Conservation (phyloP, 2,113 vertebrate species). For the Eptesicus fuscus region DNA sequence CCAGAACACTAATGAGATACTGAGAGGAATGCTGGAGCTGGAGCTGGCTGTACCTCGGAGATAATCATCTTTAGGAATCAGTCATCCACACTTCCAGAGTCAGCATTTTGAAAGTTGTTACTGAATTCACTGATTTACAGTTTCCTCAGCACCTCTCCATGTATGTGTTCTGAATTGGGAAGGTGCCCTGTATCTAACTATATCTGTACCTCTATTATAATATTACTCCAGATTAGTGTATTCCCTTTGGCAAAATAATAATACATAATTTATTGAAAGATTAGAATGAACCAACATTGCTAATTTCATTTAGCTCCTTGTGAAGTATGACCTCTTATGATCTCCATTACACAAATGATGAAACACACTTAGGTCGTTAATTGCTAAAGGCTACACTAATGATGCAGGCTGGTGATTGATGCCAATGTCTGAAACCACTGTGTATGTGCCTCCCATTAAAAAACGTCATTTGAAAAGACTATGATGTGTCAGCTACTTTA, state of each 20-base stretch:
- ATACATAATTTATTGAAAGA: background rate
- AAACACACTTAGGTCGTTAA: background rate
- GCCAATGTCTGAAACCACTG: background rate
- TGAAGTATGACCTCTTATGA: background rate
- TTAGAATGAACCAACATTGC: background rate
- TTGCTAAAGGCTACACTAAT: background rate
- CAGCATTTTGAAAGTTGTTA: background rate
- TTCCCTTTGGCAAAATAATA: background rate
- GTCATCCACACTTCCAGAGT: too few species aligned
- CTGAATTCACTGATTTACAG: background rate
- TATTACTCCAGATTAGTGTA: background rate
- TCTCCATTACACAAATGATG: background rate
- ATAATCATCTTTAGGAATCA: background rate
- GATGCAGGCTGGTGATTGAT: background rate
- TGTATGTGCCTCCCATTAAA: background rate
- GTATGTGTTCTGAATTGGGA: background rate
- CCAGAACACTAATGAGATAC: background rate
- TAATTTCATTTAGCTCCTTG: background rate
- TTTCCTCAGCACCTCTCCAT: background rate
- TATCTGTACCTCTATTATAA: fast-evolving
- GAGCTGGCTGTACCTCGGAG: background rate
- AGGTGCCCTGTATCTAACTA: background rate
- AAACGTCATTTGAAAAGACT: background rate
- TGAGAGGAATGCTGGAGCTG: background rate
- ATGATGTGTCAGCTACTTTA: background rate